phyloP scores from a whole-genome alignment of 1,140 invertebrate species.

The Bactericera cockerelli region DNA sequence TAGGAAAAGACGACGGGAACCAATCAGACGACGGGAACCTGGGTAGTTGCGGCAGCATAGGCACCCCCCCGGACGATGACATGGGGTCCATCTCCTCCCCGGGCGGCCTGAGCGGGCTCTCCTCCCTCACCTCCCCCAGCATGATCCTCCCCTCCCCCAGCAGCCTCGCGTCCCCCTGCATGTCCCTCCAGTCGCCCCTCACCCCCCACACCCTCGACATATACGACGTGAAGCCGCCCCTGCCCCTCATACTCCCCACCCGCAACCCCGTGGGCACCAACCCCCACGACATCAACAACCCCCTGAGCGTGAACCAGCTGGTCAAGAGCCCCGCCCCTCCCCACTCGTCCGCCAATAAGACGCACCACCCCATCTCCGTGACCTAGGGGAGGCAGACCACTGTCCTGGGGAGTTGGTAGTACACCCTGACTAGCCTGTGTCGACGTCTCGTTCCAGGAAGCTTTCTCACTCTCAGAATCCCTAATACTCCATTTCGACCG shows the following conservation, averaged over 20 bases:
- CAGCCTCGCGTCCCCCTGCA: constrained; percentile 38
- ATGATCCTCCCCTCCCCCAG: constrained; percentile 47
- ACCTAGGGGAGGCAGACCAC: neutral
- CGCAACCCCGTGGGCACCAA: constrained; percentile 74
- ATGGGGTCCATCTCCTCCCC: constrained; percentile 56
- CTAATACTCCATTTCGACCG: too few species aligned
- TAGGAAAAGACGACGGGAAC: constrained; percentile 56
- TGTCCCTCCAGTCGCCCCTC: constrained; percentile 35
- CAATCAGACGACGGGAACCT: constrained; percentile 62
- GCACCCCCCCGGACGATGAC: constrained; percentile 51
- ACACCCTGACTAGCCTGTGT: neutral
- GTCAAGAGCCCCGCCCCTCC: constrained; percentile 1
- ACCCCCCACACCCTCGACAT: constrained; percentile 31
- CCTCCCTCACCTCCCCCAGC: constrained; percentile 58
- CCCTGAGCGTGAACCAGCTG: constrained; percentile 71
- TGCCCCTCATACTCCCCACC: constrained; percentile 28
- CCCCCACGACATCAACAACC: constrained; percentile 79
- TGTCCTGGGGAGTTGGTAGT: neutral
- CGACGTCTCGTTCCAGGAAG: neutral
- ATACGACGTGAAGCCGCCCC: constrained; percentile 20
- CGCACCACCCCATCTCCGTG: neutral
- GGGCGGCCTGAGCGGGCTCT: constrained; percentile 54
- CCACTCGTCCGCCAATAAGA: neutral
- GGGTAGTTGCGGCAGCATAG: constrained; percentile 56
- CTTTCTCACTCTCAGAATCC: neutral